These are phyloP conservation scores for Puma concolor DNA, from an alignment of 2,113 vertebrate species.

Conservation along the genomic window DNA sequence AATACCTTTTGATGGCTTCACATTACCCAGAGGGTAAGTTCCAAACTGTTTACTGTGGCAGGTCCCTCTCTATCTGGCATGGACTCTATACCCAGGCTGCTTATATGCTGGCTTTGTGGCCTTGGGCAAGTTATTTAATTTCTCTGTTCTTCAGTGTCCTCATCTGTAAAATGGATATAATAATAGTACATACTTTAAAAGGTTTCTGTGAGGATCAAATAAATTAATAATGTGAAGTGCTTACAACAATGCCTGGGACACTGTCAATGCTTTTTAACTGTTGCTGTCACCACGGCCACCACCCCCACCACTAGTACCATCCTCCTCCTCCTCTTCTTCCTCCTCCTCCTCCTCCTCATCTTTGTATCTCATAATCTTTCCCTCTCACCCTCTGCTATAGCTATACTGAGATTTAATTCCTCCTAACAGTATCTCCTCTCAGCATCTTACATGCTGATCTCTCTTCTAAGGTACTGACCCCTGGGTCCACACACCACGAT, in stretches of 20 bases:
- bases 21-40: not conserved
- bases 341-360: not conserved
- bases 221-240: not conserved
- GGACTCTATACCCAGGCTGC: not conserved
- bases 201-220: not conserved
- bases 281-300: not conserved
- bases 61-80: not conserved
- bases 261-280: not conserved
- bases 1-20: not conserved
- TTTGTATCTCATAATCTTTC: not conserved
- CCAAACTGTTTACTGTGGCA: not conserved
- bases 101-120: not conserved
- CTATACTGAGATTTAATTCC: not conserved
- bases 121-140: not conserved
- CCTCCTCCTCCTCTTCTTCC: not conserved
- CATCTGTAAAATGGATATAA: not conserved
- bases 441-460: not conserved
- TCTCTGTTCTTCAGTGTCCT: constrained; percentile 18
- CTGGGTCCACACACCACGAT: not conserved
- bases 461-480: not conserved
- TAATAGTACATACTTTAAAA: not conserved
- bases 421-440: not conserved
- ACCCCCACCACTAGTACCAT: not conserved
- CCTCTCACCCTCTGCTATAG: not conserved
- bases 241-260: not conserved